Conservation (phyloP, 2,888 invertebrate species). For the Diaprepes abbreviatus region DNA sequence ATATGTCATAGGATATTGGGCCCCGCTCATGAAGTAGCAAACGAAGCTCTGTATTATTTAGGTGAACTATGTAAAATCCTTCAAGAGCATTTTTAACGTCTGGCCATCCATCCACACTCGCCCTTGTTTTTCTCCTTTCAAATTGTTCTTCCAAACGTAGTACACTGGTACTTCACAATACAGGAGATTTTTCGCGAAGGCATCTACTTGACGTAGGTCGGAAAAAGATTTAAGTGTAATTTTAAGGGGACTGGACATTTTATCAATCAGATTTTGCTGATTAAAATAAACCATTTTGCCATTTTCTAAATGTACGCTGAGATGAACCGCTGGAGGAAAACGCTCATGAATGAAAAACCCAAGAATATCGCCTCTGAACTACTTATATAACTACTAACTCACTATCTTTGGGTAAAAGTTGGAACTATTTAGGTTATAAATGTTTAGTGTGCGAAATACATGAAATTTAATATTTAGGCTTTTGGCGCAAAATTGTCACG, state of each 20-base stretch:
- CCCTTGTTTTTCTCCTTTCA: not conserved
- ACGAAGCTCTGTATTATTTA: conserved; percentile 8
- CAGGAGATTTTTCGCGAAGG: conserved; percentile 20
- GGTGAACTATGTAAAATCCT: conserved; percentile 40
- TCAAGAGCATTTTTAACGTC: conserved; percentile 32
- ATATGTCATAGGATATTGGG: no score
- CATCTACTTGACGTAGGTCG: not conserved
- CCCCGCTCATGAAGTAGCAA: no score
- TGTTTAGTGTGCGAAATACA: no score
- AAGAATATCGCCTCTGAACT: conserved; percentile 21
- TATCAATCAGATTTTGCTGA: not conserved
- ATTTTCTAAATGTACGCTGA: conserved; percentile 16
- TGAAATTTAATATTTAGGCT: no score
- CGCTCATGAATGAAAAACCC: conserved; percentile 6
- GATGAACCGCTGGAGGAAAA: not conserved
- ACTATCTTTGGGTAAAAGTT: no score
- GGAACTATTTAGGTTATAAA: no score
- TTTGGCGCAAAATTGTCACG: no score
- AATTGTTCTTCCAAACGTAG: conserved; percentile 8
- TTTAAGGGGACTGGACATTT: not conserved
- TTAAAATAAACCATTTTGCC: conserved; percentile 23
- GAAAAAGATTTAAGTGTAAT: conserved; percentile 15
- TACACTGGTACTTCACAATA: conserved; percentile 16
- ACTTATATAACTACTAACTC: conserved; percentile 23
- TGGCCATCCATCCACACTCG: conserved; percentile 9